These are phyloP conservation scores for Eurystomus gularis DNA, from an alignment of 2,113 vertebrate genomes.

Conservation along the genomic window DNA sequence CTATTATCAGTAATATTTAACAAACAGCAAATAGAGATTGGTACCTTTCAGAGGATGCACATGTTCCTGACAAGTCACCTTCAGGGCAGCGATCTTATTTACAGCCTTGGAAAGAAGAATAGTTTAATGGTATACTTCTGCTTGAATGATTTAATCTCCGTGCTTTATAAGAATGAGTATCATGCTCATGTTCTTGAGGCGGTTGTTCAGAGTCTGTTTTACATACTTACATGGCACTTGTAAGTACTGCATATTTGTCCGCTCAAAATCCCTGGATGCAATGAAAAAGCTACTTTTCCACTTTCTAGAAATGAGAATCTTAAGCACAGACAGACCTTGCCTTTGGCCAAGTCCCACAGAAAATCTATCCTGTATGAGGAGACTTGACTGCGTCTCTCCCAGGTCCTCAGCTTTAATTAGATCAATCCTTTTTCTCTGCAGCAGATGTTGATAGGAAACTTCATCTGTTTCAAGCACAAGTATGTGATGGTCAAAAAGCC, in stretches of 20 bases:
- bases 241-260: background rate
- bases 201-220: conserved; percentile 13
- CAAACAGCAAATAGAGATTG: background rate
- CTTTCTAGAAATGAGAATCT: background rate
- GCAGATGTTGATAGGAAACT: background rate
- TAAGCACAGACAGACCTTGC: background rate
- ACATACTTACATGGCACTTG: background rate
- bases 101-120: background rate
- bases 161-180: conserved; percentile 8
- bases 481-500: background rate
- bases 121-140: conserved; percentile 13
- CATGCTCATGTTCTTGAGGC: background rate
- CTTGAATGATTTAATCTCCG: conserved; percentile 41
- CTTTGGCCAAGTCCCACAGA: background rate
- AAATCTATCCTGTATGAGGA: background rate
- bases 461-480: background rate
- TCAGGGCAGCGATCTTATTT: conserved; percentile 2
- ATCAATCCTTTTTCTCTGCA: background rate
- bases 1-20: background rate
- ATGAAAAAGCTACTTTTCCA: background rate
- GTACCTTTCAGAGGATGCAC: background rate
- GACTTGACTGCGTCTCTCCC: background rate
- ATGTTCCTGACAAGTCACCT: conserved; percentile 21
- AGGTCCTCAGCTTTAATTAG: background rate
- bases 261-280: background rate